phyloP scores from a whole-genome alignment of 2,113 vertebrate species.

The Pseudorectes ferrugineus region DNA sequence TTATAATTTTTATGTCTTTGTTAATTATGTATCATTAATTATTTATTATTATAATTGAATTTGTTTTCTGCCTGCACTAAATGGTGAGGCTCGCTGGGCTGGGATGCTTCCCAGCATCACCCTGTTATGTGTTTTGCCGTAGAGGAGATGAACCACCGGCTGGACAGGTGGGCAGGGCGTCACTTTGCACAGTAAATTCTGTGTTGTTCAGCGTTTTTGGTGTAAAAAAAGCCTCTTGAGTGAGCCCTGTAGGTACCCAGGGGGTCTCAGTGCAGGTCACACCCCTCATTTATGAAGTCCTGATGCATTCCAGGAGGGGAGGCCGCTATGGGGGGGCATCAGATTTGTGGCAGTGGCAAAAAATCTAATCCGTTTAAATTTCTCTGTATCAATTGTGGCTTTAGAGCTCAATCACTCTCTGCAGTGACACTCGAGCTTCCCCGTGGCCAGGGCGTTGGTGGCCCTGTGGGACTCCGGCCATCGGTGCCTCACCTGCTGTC shows the following conservation, averaged over 20 bases:
- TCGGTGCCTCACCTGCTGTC: fast-evolving
- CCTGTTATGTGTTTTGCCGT: neutral
- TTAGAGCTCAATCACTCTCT: slow-evolving; percentile 29
- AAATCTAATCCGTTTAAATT: slow-evolving; percentile 57
- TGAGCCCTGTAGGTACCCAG: fast-evolving
- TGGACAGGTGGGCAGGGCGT: fast-evolving
- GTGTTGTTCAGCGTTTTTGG: neutral
- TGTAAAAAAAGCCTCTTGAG: neutral
- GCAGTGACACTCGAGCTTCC: neutral
- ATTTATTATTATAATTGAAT: neutral
- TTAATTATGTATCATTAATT: neutral
- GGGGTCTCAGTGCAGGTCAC: neutral
- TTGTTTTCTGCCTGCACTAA: neutral
- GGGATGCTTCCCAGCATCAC: neutral
- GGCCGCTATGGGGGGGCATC: neutral
- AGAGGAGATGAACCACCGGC: neutral
- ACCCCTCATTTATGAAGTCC: fast-evolving
- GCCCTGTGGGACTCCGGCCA: neutral
- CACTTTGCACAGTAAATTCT: neutral
- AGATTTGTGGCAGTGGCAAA: neutral
- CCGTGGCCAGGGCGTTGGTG: neutral
- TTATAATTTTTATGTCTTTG: neutral
- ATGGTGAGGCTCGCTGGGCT: neutral
- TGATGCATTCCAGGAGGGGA: neutral
- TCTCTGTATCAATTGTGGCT: slow-evolving; percentile 44